These are phyloP conservation scores for Anguilla obscura DNA, from an alignment of 2,797 vertebrate species.

Conservation along the genomic window DNA sequence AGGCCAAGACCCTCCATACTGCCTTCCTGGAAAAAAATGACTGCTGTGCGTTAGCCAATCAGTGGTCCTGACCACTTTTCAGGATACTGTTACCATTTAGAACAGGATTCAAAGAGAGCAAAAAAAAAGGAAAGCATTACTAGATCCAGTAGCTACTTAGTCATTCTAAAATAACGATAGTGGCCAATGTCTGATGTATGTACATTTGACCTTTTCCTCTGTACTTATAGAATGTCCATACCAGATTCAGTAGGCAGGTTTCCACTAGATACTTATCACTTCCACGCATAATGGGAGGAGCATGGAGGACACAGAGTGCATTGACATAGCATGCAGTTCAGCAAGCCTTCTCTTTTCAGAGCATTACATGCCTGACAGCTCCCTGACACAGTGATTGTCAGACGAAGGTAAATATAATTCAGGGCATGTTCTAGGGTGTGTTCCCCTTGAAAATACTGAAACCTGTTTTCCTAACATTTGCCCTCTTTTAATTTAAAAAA, in stretches of 20 bases:
- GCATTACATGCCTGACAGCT: background rate
- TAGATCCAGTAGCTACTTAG: too few species aligned
- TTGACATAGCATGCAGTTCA: background rate
- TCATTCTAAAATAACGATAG: too few species aligned
- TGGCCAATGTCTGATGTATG: too few species aligned
- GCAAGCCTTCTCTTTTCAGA: background rate
- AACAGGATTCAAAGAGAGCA: too few species aligned
- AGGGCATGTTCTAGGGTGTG: background rate
- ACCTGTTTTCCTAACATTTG: slow-evolving; percentile 4
- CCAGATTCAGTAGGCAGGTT: background rate
- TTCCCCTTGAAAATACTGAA: background rate
- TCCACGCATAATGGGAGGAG: background rate
- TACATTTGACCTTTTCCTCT: too few species aligned
- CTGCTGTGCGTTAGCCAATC: too few species aligned
- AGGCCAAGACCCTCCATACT: too few species aligned
- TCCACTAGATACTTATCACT: background rate
- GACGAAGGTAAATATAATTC: background rate
- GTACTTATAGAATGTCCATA: background rate
- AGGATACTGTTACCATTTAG: too few species aligned
- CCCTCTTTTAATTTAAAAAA: background rate
- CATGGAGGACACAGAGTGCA: background rate
- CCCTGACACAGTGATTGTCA: background rate
- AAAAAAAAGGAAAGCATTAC: too few species aligned
- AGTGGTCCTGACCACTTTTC: too few species aligned
- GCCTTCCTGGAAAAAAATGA: too few species aligned